Conservation (phyloP, 1,140 invertebrate species). For the Callitettix versicolor region DNA sequence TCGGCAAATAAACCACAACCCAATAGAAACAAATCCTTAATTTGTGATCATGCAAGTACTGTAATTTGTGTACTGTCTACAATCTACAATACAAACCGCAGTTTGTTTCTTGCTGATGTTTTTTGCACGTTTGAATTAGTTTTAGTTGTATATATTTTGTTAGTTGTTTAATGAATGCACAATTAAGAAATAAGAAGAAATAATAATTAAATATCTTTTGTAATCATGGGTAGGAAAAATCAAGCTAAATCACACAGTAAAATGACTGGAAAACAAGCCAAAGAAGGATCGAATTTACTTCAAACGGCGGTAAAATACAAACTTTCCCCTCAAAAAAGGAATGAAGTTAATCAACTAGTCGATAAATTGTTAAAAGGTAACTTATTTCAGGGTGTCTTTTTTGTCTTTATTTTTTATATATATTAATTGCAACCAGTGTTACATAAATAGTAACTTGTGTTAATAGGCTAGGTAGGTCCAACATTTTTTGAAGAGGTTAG, state of each 20-base stretch:
- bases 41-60: too few species aligned
- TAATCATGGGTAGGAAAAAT: constrained; percentile 12
- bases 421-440: neutral
- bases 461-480: neutral
- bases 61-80: too few species aligned
- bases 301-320: constrained; percentile 2
- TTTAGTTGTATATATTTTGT: too few species aligned
- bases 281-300: neutral
- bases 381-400: neutral
- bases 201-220: too few species aligned
- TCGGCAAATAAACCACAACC: too few species aligned
- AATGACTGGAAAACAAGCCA: neutral
- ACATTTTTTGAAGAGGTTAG: neutral
- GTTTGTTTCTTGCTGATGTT: too few species aligned
- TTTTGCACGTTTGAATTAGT: too few species aligned
- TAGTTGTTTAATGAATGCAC: too few species aligned
- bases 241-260: neutral
- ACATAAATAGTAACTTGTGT: neutral
- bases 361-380: constrained; percentile 33
- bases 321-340: constrained; percentile 26
- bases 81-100: too few species aligned
- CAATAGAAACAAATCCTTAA: too few species aligned
- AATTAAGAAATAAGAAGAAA: too few species aligned
- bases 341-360: constrained; percentile 34
- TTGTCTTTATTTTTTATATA: neutral